Evolutionary conservation across 2,113 vertebrate genomes (phyloP), one percentile per base, ranked within the genome.

Genomic region (Macroglossus sobrinus): DNA sequence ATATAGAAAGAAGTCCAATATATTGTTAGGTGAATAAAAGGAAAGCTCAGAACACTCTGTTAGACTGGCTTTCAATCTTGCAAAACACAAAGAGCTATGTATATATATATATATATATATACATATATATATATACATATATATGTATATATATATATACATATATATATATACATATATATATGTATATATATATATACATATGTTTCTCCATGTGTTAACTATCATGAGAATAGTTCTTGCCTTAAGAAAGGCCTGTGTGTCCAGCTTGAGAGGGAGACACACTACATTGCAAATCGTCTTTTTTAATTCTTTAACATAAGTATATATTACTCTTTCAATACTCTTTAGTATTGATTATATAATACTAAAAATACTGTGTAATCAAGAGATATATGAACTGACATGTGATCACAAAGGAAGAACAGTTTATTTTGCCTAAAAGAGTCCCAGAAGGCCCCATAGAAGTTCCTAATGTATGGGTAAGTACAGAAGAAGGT

Each of bases 121-220:
- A n/a, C n/a, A n/a, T n/a, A n/a, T n/a, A n/a, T n/a, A n/a, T n/a
- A n/a, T n/a, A n/a, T n/a, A n/a, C n/a, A n/a, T n/a, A n/a, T n/a
- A n/a, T n/a, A n/a, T n/a, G n/a, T n/a, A n/a, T n/a, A n/a, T n/a
- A n/a, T n/a, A n/a, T n/a, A n/a, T n/a, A n/a, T n/a, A n/a, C n/a
- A n/a, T n/a, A n/a, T n/a, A n/a, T n/a, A n/a, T n/a, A n/a, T n/a
- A n/a, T n/a, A n/a, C n/a, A n/a, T n/a, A n/a, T n/a, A n/a, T n/a
- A n/a, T n/a, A n/a, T n/a, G n/a, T n/a, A n/a, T n/a, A n/a, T 57
- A 5, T 13, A 1, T 38, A 3, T 40, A 16, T 0, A 10, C 59
- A 12, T 50, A 4, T 43, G 7, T 85, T 75, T 87, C 14, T 59
- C 0, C 14, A 28, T 55, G 24, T 74, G 33, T 38, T 33, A 53